Base-by-base conservation (phyloP, 2,888 invertebrate genomes). In the Ceramica pisi region DNA sequence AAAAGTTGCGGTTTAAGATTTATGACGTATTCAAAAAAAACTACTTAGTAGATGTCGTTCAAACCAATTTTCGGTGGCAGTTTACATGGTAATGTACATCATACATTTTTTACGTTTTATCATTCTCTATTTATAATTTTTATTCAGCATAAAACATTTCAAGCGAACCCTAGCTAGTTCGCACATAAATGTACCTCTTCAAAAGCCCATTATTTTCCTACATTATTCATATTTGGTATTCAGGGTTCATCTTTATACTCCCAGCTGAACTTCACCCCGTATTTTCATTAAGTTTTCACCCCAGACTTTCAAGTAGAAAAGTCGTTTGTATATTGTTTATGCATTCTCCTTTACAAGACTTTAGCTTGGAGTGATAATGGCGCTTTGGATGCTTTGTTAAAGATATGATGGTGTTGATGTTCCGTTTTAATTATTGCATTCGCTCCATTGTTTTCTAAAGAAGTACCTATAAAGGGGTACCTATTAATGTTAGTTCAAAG, bases 251-350 rank as follows among this genome's bases (percentile, higher is more conserved):
- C 65, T 67, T 78, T 69, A 71, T 67, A 55, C 50, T 63, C 67
- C 67, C 63, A 38, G 46, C 62, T 53, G 68, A 84, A 76, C 57
- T 82, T 76, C 62, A 56, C 35, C 66, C 66, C 50, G 71, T 77
- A 82, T 84, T 82, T 82, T 84, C 76, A 84, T 83, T 84, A 81
- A 73, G 71, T 75, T 71, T 82, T 76, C 82, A 66, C 60, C 55
- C 46, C 65, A 19, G 57, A 57, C 61, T 38, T 65, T 59, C 14
- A 50, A 41, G 64, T 53, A 50, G 31, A 60, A 46, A 61, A 61
- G 23, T 57, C 53, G 59, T 68, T 72, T 59, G 64, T 78, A 38
- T 71, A 72, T 68, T 72, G 82, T 81, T 80, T 75, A 55, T 75
- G 46, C 46, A 66, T 59, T 60, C 66, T 46, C 19, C 51, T 74